Base-by-base conservation (phyloP, 1,140 invertebrate species). In the Drosophila simulans region DNA sequence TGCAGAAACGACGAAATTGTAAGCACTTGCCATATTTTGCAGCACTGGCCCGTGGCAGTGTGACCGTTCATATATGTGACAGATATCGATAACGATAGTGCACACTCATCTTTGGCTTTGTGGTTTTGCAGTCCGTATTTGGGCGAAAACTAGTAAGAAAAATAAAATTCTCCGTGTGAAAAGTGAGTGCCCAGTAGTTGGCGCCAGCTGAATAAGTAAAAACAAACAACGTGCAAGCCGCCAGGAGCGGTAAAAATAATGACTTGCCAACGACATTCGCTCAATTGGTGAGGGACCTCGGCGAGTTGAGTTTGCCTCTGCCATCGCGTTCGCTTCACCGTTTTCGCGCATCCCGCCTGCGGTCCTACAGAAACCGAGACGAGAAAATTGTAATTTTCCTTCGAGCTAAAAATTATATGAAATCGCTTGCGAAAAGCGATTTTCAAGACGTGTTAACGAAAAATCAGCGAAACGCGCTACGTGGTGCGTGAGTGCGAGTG, bases 381-480 rank as follows among this genome's bases (percentile, higher is more conserved):
- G 8, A 70, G 51, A 25, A 13, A 69, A 70, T 69, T 69, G 64
- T 72, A 60, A 72, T 72, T 72, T 72, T 72, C 56, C 25, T 72
- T 53, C 46, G 37, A 70, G 46, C 27, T 52, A 53, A 72, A 65
- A 71, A 71, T 34, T 71, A 45, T 31, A 58, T 52, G 39, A 71
- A 59, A 58, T n/a, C 15, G 17, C 22, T 40, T 13, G 17, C 22
- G 7, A 46, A 48, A 45, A 45, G 27, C 42, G 12, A 59, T 42
- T 45, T 58, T 17, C 25, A 17, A 51, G 39, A 17, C 20, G 31
- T 51, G 37, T 15, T 35, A 20, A 34, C 56, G 55, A 65, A 65
- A 68, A 52, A 12, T 43, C 27, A 70, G 64, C 68, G 3, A 70
- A 34, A 68, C 17, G 34, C 22, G 25, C 48, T 46, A 54, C 66